These are phyloP conservation scores for Parazoanthus swiftii DNA, from an alignment of 92 coral and sea anemone genomes.

Conservation along the genomic window DNA sequence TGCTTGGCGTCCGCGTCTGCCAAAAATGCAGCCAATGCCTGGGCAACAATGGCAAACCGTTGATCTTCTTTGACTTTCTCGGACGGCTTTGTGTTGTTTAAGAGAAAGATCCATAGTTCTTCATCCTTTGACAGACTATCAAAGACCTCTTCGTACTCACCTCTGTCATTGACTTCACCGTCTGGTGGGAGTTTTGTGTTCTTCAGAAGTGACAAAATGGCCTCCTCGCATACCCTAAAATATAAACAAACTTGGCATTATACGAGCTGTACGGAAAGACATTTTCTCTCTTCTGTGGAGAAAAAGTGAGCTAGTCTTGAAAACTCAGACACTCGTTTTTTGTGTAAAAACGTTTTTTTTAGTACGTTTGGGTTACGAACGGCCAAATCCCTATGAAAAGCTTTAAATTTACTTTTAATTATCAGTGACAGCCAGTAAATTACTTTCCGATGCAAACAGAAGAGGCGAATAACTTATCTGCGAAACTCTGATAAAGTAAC, in stretches of 20 bases:
- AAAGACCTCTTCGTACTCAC: slow-evolving; percentile 6
- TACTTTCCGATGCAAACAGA: too few relatives aligned
- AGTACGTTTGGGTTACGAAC: too few relatives aligned
- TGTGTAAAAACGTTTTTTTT: too few relatives aligned
- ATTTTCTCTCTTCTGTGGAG: neutral
- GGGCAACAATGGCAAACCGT: slow-evolving; percentile 13
- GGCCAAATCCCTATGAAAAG: too few relatives aligned
- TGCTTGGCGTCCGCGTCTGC: neutral
- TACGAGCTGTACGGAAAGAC: neutral
- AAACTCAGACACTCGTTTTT: too few relatives aligned
- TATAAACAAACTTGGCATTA: neutral
- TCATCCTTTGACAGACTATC: neutral
- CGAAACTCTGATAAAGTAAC: too few relatives aligned
- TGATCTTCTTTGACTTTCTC: slow-evolving; percentile 3
- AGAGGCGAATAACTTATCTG: too few relatives aligned
- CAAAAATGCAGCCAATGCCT: neutral
- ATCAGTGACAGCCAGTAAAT: too few relatives aligned
- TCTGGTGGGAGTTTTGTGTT: neutral
- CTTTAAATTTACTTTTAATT: too few relatives aligned
- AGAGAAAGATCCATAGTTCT: slow-evolving; percentile 8
- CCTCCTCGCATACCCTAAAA: slow-evolving; percentile 9
- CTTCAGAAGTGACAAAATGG: slow-evolving; percentile 14
- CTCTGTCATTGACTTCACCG: neutral
- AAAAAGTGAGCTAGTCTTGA: too few relatives aligned
- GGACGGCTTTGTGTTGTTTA: neutral